Evolutionary conservation across 2,888 invertebrate species (phyloP).

Genomic region (Pyrocoelia pectoralis): DNA sequence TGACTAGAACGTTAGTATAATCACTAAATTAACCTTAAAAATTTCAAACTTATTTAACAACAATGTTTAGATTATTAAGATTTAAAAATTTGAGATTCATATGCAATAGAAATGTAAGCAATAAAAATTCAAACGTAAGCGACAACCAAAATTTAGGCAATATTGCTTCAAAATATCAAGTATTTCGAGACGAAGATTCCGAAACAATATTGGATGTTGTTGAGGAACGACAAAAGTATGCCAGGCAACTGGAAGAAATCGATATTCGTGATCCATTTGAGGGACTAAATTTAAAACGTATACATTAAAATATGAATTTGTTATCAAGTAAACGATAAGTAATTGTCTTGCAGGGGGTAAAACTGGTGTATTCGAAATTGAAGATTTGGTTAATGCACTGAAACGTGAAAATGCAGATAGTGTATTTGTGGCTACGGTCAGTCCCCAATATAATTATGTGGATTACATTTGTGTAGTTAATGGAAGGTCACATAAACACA

Average conservation of each 20-base stretch:
- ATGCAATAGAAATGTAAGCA: no score
- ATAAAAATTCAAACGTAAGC: no score
- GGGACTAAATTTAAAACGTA: conserved; percentile 69
- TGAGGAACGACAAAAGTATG: conserved; percentile 65
- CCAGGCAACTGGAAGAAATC: conserved; percentile 49
- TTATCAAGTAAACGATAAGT: no score
- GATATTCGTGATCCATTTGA: conserved; percentile 66
- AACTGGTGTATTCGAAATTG: conserved; percentile 87
- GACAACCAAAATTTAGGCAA: conserved; percentile 40
- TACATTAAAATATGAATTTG: no score
- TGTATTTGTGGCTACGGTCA: conserved; percentile 82
- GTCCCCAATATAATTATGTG: conserved; percentile 78
- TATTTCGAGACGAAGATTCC: conserved; percentile 76
- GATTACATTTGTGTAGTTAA: conserved; percentile 85
- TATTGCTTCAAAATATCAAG: conserved; percentile 66
- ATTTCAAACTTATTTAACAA: no score
- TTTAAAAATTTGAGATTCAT: no score
- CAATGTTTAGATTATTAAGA: no score
- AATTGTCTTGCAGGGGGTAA: conserved; percentile 76
- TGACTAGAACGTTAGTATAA: no score
- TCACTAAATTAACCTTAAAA: no score
- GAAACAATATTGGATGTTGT: conserved; percentile 75
- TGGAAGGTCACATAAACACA: conserved; percentile 77
- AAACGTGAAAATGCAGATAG: conserved; percentile 79
- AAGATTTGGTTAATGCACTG: conserved; percentile 81